Conservation (phyloP, 1,140 invertebrate genomes). For the Charaxes varanes region DNA sequence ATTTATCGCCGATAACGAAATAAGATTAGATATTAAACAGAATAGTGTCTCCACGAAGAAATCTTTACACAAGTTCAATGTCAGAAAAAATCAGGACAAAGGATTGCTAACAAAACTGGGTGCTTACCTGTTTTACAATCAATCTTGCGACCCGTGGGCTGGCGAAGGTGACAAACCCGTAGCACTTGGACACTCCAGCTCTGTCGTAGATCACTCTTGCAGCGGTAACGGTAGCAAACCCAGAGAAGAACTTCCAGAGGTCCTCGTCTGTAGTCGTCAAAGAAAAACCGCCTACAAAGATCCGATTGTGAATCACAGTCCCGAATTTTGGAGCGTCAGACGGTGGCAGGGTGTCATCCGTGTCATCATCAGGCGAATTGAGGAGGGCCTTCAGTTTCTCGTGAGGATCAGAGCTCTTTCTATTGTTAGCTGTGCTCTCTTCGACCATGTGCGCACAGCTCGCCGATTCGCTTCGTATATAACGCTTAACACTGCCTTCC, state of each 20-base stretch:
- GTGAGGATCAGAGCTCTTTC: slow-evolving; percentile 55
- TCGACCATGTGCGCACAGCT: slow-evolving; percentile 67
- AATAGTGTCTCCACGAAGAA: background rate
- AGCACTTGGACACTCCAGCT: slow-evolving; percentile 95
- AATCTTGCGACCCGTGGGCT: slow-evolving; percentile 65
- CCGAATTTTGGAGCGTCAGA: slow-evolving; percentile 82
- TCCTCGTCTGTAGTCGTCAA: slow-evolving; percentile 89
- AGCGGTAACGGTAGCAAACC: slow-evolving; percentile 92
- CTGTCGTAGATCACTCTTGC: slow-evolving; percentile 96
- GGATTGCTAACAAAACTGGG: no score
- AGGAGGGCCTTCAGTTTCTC: slow-evolving; percentile 61
- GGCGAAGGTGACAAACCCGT: slow-evolving; percentile 95
- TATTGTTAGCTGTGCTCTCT: slow-evolving; percentile 48
- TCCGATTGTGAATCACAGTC: slow-evolving; percentile 91
- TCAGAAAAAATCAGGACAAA: slow-evolving; percentile 1
- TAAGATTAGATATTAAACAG: slow-evolving; percentile 12
- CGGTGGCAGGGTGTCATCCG: slow-evolving; percentile 65
- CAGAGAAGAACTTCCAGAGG: slow-evolving; percentile 86
- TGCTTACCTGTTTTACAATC: slow-evolving; percentile 68
- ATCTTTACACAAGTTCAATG: slow-evolving; percentile 11
- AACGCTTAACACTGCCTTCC: slow-evolving; percentile 55
- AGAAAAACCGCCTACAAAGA: slow-evolving; percentile 96
- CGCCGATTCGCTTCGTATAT: slow-evolving; percentile 61
- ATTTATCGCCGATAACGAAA: slow-evolving; percentile 9
- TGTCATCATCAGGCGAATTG: slow-evolving; percentile 62